Evolutionary conservation across 2,888 invertebrate genomes (phyloP).

Genomic region (Cryptus armator): DNA sequence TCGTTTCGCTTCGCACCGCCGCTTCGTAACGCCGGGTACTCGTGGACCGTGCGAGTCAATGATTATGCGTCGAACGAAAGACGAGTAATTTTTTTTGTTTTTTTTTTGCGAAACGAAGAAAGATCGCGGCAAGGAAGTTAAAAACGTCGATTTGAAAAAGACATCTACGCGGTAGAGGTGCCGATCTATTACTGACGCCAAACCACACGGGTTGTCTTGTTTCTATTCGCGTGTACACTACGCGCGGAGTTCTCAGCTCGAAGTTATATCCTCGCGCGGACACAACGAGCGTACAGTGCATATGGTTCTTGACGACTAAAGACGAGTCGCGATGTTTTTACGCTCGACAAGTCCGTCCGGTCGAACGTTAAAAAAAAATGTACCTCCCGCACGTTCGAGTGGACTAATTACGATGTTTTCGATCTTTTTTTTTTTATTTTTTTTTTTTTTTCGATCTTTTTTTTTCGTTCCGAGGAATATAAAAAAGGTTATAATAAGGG

Average conservation of each 20-base stretch:
- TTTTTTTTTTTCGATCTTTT: no score
- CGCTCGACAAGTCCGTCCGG: background rate
- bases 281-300: background rate
- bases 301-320: background rate
- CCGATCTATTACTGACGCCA: constrained; percentile 66
- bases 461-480: no score
- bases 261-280: background rate
- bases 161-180: constrained; percentile 59
- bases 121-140: background rate
- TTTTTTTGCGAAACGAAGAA: background rate
- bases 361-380: no score
- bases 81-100: no score
- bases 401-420: no score
- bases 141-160: constrained; percentile 33
- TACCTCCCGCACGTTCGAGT: no score
- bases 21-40: no score
- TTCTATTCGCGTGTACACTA: constrained; percentile 75
- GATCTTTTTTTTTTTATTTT: no score
- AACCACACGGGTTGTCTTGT: constrained; percentile 71
- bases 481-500: no score
- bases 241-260: background rate
- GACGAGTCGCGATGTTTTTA: background rate
- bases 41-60: background rate
- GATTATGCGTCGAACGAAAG: background rate
- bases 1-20: background rate